These are phyloP conservation scores for Chloroclystis v-ata DNA, from an alignment of 2,888 invertebrate genomes.

Conservation along the genomic window DNA sequence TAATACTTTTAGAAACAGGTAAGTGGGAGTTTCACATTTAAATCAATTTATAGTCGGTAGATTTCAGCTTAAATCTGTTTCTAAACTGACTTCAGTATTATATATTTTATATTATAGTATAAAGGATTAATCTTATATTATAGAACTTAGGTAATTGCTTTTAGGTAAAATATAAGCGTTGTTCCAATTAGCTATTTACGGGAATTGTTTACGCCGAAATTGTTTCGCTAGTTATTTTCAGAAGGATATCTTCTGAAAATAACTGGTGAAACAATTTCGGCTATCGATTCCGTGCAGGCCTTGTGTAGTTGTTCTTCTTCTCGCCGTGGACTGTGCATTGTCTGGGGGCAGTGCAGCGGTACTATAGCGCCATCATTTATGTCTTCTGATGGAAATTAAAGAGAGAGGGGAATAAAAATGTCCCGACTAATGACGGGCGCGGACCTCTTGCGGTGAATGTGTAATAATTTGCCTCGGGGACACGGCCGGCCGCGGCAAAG, in stretches of 20 bases:
- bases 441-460: constrained; percentile 72
- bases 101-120: background rate
- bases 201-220: background rate
- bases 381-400: constrained; percentile 73
- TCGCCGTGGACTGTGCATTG: constrained; percentile 31
- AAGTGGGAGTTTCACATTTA: too few species aligned
- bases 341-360: constrained; percentile 61
- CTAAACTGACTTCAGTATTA: too few species aligned
- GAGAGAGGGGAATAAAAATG: constrained; percentile 75
- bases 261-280: too few species aligned
- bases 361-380: constrained; percentile 69
- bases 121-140: background rate
- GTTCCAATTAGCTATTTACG: background rate
- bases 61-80: too few species aligned
- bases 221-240: background rate
- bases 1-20: background rate
- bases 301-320: constrained; percentile 10
- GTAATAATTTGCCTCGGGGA: constrained; percentile 72
- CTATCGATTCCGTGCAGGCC: too few species aligned
- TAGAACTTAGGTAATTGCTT: too few species aligned
- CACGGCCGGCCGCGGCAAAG: constrained; percentile 42
- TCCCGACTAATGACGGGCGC: constrained; percentile 68
- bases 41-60: too few species aligned
- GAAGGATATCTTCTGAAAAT: too few species aligned
- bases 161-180: background rate